Base-by-base conservation (phyloP, 37 sponge, comb jelly and placozoan genomes). In the Agelas oroides region DNA sequence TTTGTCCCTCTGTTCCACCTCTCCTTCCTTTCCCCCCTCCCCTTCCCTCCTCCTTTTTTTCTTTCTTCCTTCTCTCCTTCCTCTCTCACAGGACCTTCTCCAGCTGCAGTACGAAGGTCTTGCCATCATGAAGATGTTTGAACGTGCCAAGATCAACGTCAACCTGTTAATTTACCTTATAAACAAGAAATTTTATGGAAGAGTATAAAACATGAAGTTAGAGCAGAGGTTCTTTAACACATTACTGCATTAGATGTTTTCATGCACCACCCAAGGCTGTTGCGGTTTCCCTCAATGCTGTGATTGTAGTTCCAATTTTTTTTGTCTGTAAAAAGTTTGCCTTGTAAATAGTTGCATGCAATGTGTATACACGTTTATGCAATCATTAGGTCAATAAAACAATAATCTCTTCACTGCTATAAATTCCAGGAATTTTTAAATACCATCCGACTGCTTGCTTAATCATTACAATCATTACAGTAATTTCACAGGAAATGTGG, bases 111-210 rank as follows among this genome's bases (percentile, higher is more conserved):
- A 97, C 83, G 99, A 99, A 78, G 97, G 97, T 17, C 85, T 97
- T 31, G 92, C 97, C 2, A 89, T 96, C 53, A 94, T 99, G 95
- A 99, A 99, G 73, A 92, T 99, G 85, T 93, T 97, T 81, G 96
- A 88, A 11, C 59, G 92, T 37, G 99, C 92, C 8, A 96, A 92
- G 59, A 87, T 99, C 53, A 96, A 99, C 67, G 99, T 99, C 35
- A 99, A 99, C 70, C 87, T 96, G 23, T 91, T 99, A 54, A 97
- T 99, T 59, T 93, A 85, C 86, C 90, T 99, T 38, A 82, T 99
- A 33, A 99, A 99, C 94, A 96, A 96, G 88, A 99, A 99, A 65
- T 99, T 99, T 78, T 97, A 99, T 85, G 97, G 99, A 19, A 69
- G 77, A 79, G 85, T 91, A 63, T 31, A 53, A 38, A 30, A 3